Evolutionary conservation across 2,888 invertebrate genomes (phyloP).

Genomic region (Diabrotica balteata): DNA sequence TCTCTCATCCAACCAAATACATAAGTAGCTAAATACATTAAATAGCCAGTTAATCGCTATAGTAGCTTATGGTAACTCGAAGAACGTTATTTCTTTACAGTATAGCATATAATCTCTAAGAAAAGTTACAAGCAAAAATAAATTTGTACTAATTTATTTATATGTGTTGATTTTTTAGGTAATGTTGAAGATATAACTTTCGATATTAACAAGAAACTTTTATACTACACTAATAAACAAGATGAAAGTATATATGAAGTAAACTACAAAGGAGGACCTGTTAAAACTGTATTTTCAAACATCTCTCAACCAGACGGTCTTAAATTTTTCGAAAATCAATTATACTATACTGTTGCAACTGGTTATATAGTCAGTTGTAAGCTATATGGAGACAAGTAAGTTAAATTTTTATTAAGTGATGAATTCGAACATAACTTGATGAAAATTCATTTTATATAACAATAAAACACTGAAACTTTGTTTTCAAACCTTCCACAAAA

Average conservation of each 20-base stretch:
- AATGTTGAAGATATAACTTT: conserved; percentile 60
- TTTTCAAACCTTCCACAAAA: too few species aligned
- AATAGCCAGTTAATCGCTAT: too few species aligned
- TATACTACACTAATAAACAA: conserved; percentile 81
- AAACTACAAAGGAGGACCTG: conserved; percentile 62
- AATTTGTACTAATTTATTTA: background rate
- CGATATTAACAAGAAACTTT: conserved; percentile 65
- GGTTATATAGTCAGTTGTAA: conserved; percentile 68
- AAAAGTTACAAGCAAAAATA: too few species aligned
- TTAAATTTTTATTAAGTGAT: background rate
- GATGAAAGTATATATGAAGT: conserved; percentile 58
- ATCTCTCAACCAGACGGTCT: conserved; percentile 69
- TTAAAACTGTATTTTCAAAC: conserved; percentile 60
- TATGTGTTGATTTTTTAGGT: conserved; percentile 36
- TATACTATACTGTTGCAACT: conserved; percentile 73
- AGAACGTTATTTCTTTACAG: too few species aligned
- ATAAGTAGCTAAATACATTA: too few species aligned
- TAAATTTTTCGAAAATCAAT: conserved; percentile 75
- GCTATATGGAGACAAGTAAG: conserved; percentile 58
- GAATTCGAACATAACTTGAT: too few species aligned
- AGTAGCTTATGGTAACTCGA: too few species aligned
- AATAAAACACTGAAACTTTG: too few species aligned
- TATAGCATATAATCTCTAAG: too few species aligned
- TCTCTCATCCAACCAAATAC: too few species aligned
- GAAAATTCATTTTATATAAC: too few species aligned